Evolutionary conservation across 2,797 vertebrate species (phyloP).

Genomic region (Sebastes goodei): DNA sequence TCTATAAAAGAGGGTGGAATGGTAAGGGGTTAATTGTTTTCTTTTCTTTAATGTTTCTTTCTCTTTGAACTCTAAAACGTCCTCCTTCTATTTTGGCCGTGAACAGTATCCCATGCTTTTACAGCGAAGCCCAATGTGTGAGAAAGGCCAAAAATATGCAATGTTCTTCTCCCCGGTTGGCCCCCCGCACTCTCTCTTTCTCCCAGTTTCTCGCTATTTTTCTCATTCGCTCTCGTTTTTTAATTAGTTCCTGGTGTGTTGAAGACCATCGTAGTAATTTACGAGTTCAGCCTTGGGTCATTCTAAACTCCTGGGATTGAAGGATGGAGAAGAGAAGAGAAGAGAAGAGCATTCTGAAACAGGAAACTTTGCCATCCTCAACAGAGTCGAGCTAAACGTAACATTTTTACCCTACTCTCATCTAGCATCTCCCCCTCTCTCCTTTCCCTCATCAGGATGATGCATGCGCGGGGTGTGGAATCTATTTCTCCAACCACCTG

Average conservation of each 20-base stretch:
- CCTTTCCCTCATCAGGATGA: conserved; percentile 62
- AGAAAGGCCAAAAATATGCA: neutral
- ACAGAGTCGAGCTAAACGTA: conserved; percentile 23
- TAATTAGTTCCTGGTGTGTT: conserved; percentile 52
- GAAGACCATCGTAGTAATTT: conserved; percentile 35
- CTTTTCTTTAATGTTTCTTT: neutral
- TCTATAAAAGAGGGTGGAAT: no score
- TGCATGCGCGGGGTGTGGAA: conserved; percentile 50
- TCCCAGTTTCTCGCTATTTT: neutral
- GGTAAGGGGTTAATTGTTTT: neutral
- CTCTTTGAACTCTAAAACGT: neutral
- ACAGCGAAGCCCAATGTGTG: neutral
- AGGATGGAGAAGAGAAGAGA: neutral
- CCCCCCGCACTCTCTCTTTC: neutral
- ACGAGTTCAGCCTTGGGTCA: conserved; percentile 51
- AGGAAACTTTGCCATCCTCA: conserved; percentile 4
- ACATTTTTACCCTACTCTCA: conserved; percentile 49
- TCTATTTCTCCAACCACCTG: conserved; percentile 68
- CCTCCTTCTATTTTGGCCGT: neutral
- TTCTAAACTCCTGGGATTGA: conserved; percentile 24
- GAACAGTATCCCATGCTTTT: neutral
- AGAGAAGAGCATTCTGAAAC: neutral
- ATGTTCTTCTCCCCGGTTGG: neutral
- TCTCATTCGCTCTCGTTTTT: neutral
- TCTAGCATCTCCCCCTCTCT: neutral